Evolutionary conservation across 2,113 vertebrate genomes (phyloP), one percentile per base, ranked within the genome.

Genomic region (Argyrosomus japonicus): DNA sequence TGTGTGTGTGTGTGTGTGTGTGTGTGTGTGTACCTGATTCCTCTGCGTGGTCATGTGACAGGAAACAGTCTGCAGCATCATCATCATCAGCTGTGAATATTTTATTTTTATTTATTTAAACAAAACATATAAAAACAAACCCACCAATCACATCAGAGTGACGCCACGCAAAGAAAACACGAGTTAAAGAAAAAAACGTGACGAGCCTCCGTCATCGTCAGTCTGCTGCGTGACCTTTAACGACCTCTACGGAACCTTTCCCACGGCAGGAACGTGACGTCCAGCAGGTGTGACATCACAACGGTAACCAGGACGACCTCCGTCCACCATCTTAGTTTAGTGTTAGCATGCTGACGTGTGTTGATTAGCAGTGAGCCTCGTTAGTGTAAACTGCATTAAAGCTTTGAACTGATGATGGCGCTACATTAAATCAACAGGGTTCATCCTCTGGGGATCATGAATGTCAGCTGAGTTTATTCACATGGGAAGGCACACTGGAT

Each of bases 21-120:
- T 45, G 19, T 32, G 19, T 23, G 29, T 70, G 29, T 56, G 12
- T 15, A 32, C 27, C 47, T 29, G 47, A 1, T 4, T 27, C 17
- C 57, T 29, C 2, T 0, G n/a, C 7, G 1, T 23, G 76, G 19
- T 57, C 53, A 60, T 18, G 53, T 51, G 48, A 64, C 75, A 79
- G 54, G 3, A 25, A 75, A 0, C 3, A 53, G 23, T 79, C 62
- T 13, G 48, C 40, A n/a, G n/a, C n/a, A n/a, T n/a, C n/a, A 8
- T 40, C 36, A 15, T 75, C 62, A 9, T 40, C 40, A 67, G 36
- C 21, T 0, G 21, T 51, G 10, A 54, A 23, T 10, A 54, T 58
- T 63, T 40, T 40, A 40, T 40, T 40, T 1, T 72, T 40, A 13
- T 92, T 89, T 89, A 89, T 91, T 91, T 60, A 69, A 7, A n/a